Conservation (phyloP, 2,888 invertebrate species). For the Hirtodrosophila cameraria region DNA sequence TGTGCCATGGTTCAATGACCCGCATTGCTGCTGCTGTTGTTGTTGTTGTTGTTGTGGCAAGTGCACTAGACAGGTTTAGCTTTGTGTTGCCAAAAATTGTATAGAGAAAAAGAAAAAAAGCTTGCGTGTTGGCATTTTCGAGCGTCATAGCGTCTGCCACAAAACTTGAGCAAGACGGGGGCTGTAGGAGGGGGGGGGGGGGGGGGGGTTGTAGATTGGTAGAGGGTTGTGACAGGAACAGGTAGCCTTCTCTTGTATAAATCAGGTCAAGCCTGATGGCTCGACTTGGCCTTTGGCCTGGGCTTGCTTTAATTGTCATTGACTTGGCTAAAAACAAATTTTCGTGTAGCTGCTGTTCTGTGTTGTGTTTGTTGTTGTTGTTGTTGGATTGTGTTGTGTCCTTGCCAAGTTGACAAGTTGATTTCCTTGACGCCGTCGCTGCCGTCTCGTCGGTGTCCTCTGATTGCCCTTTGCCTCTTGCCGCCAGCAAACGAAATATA, state of each 20-base stretch:
- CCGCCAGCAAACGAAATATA: conserved; percentile 19
- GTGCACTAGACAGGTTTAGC: conserved; percentile 73
- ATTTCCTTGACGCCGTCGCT: conserved; percentile 67
- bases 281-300: conserved; percentile 39
- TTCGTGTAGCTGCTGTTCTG: too few relatives aligned
- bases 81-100: conserved; percentile 75
- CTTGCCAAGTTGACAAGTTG: conserved; percentile 69
- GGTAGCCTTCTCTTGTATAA: conserved; percentile 33
- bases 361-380: too few relatives aligned
- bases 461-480: conserved; percentile 59
- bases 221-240: conserved; percentile 3
- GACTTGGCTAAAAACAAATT: conserved; percentile 16
- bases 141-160: conserved; percentile 73
- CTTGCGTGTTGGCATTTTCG: conserved; percentile 74
- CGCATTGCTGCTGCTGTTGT: conserved; percentile 26
- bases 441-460: conserved; percentile 50
- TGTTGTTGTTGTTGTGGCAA: conserved; percentile 59
- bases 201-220: not conserved
- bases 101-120: conserved; percentile 31
- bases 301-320: conserved; percentile 42
- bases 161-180: conserved; percentile 59
- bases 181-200: conserved; percentile 2
- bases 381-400: too few relatives aligned
- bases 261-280: conserved; percentile 60
- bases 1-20: conserved; percentile 64